Evolutionary conservation across 2,797 vertebrate species (phyloP).

Genomic region (Champsocephalus gunnari): DNA sequence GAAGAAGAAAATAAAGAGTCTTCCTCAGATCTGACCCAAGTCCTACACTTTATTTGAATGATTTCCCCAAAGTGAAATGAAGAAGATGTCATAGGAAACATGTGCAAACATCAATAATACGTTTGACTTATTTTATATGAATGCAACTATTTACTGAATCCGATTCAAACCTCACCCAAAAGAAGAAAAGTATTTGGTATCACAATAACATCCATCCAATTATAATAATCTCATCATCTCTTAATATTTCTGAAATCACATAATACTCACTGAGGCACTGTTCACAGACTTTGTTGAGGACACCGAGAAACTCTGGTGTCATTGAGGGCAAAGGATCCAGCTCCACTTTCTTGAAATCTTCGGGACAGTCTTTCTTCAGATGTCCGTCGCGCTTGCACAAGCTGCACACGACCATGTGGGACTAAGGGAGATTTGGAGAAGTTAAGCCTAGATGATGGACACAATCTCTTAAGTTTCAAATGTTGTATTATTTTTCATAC

Average conservation of each 20-base stretch:
- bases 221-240: too few relatives aligned
- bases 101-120: too few relatives aligned
- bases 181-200: neutral
- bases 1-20: conserved; percentile 16
- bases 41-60: neutral
- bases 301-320: conserved; percentile 86
- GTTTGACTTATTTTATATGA: neutral
- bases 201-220: neutral
- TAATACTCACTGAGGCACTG: conserved; percentile 91
- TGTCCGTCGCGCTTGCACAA: conserved; percentile 96
- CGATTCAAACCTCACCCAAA: neutral
- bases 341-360: conserved; percentile 95
- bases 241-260: neutral
- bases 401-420: conserved; percentile 92
- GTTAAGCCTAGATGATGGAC: neutral
- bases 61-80: neutral
- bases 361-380: conserved; percentile 94
- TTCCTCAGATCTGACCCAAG: neutral
- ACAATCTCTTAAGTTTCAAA: neutral
- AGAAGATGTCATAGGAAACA: neutral
- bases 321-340: conserved; percentile 89
- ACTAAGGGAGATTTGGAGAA: conserved; percentile 76
- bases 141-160: neutral
- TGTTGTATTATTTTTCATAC: neutral
- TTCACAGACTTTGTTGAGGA: conserved; percentile 91